Evolutionary conservation across 2,113 vertebrate species (phyloP).

Genomic region (Erythrocebus patas): DNA sequence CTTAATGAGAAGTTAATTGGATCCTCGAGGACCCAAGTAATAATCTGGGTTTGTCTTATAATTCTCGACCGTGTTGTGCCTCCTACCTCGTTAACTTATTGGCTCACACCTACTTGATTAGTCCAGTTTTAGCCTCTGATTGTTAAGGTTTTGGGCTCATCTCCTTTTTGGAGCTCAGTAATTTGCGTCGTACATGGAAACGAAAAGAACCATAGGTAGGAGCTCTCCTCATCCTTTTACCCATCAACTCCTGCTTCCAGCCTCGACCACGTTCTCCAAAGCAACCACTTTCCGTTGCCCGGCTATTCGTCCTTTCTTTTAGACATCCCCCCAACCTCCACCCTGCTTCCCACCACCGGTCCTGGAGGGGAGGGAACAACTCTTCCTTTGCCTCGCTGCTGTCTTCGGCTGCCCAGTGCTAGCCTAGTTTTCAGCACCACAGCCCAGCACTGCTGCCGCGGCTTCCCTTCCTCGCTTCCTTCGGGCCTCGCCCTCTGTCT

Average conservation of each 20-base stretch:
- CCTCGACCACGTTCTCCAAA: too few relatives aligned
- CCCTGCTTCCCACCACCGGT: not conserved
- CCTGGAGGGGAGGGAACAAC: not conserved
- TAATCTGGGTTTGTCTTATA: not conserved
- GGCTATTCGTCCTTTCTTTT: not conserved
- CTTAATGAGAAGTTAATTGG: slow-evolving; percentile 3
- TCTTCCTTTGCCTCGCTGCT: not conserved
- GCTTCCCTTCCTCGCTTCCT: not conserved
- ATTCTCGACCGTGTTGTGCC: not conserved
- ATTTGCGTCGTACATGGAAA: not conserved
- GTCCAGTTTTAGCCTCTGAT: not conserved
- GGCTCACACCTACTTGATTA: not conserved
- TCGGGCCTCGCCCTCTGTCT: not conserved
- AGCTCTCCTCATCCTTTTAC: not conserved
- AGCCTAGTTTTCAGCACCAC: not conserved
- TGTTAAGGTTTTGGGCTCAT: not conserved
- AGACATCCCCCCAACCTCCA: not conserved
- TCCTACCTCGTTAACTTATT: slow-evolving; percentile 22
- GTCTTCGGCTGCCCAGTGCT: not conserved
- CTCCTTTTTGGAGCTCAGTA: not conserved
- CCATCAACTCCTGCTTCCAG: not conserved
- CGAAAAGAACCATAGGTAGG: not conserved
- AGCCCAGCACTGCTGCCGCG: not conserved
- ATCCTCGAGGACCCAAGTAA: not conserved
- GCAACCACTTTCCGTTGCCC: not conserved